A percentile compares a stretch with the other conserved stretches of the same genome.
Evolutionary conservation across 2,113 vertebrate genomes (phyloP).

Genomic region (Pollimyrus isidori): DNA sequence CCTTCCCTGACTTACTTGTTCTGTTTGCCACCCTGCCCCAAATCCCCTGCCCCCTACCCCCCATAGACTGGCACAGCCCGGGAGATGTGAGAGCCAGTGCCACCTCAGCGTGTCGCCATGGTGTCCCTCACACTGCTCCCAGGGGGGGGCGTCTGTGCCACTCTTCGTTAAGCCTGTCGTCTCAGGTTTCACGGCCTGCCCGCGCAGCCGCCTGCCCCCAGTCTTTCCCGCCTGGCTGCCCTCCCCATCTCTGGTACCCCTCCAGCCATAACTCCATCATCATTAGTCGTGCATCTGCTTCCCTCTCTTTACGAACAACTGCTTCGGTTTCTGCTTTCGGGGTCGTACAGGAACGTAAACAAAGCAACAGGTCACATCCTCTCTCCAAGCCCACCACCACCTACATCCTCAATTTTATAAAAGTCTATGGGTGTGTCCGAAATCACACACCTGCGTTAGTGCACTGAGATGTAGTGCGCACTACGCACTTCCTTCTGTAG

Average conservation of each 20-base stretch:
- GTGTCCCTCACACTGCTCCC: constrained; percentile 71
- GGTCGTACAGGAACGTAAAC: constrained; percentile 28
- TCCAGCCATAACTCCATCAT: constrained; percentile 66
- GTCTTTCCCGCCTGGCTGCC: constrained; percentile 39
- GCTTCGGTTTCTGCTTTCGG: constrained; percentile 44
- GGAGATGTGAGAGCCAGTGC: constrained; percentile 48
- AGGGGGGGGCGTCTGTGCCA: constrained; percentile 75
- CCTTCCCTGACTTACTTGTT: constrained; percentile 5
- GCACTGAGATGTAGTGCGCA: no score
- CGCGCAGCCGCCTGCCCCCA: constrained; percentile 62
- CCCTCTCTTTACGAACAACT: constrained; percentile 43
- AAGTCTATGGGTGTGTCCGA: background rate
- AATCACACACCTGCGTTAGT: no score
- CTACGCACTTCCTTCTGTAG: no score
- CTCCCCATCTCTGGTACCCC: constrained; percentile 22
- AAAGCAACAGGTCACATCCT: constrained; percentile 2
- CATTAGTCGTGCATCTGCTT: constrained; percentile 68
- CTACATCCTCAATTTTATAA: background rate
- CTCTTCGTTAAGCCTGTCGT: constrained; percentile 97
- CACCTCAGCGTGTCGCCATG: constrained; percentile 66
- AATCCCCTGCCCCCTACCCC: constrained; percentile 34
- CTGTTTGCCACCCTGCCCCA: constrained; percentile 24
- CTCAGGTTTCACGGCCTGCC: constrained; percentile 89
- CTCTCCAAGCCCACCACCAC: background rate
- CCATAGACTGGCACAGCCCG: constrained; percentile 48